These are phyloP conservation scores for Xenopus borealis DNA, from an alignment of 2,113 vertebrate species.

Conservation along the genomic window DNA sequence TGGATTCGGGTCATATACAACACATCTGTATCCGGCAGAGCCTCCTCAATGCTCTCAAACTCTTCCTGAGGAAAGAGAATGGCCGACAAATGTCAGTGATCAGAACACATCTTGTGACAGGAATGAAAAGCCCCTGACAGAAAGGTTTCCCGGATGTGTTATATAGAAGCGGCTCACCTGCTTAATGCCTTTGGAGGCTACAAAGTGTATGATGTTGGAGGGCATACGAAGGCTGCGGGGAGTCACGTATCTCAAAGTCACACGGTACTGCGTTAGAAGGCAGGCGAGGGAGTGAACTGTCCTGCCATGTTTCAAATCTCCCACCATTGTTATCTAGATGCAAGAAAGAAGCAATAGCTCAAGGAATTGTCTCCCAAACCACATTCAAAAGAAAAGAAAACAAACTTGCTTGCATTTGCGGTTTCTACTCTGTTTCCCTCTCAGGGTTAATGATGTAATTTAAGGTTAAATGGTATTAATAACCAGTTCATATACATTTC, in stretches of 20 bases:
- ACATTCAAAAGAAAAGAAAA: too few relatives aligned
- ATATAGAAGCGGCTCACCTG: constrained; percentile 69
- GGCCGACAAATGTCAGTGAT: too few relatives aligned
- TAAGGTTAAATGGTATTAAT: too few relatives aligned
- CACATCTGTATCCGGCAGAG: constrained; percentile 86
- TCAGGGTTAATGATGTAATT: too few relatives aligned
- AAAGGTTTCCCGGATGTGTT: neutral
- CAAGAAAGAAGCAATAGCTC: too few relatives aligned
- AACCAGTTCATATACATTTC: too few relatives aligned
- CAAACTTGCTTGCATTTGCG: too few relatives aligned
- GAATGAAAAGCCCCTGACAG: too few relatives aligned
- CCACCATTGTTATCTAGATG: constrained; percentile 92
- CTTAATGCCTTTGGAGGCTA: constrained; percentile 88
- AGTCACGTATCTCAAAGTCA: constrained; percentile 88
- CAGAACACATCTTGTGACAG: too few relatives aligned
- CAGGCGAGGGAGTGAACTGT: constrained; percentile 93
- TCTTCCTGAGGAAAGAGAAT: constrained; percentile 74
- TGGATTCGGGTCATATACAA: constrained; percentile 96
- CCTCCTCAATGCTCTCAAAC: constrained; percentile 90
- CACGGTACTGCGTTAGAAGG: constrained; percentile 90
- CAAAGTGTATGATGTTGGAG: constrained; percentile 74
- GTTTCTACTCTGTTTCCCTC: too few relatives aligned
- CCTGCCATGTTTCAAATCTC: constrained; percentile 93
- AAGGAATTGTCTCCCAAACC: too few relatives aligned
- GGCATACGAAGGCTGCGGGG: constrained; percentile 88